Evolutionary conservation across 1,140 invertebrate genomes (phyloP), one percentile per base, ranked within the genome.

Genomic region (Apis dorsata): DNA sequence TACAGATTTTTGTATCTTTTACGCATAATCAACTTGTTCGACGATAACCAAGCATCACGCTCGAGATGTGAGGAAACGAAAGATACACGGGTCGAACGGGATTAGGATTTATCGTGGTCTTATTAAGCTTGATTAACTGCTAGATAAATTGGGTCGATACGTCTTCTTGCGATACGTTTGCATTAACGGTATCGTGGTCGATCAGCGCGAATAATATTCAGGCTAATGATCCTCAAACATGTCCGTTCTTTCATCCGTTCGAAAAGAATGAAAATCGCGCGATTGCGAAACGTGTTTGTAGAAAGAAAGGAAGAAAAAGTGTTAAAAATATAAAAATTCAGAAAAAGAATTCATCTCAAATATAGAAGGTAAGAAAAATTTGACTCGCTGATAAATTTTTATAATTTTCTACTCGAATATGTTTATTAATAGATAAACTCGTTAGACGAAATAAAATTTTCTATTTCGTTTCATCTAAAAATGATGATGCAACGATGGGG

Each of bases 151-250:
- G 11, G 62, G 60, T 24, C 59, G 34, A 57, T 34, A 12, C 7
- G 49, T 44, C 13, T 80, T 74, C 24, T 44, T 74, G 34, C 5
- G 12, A 24, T 73, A 49, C 21, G 53, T 74, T 74, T 74, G 53
- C 28, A 49, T 81, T 81, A 81, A 81, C 60, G 71, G 79, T 74
- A 81, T 17, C 4, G 5, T 17, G 28, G 55, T n/a, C 21, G 21
- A 1, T 10, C 12, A 55, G 24, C 10, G 24, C 57, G 65, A 71
- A 75, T 85, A 72, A 85, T 49, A 44, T 8, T 24, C 60, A 7
- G 59, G 57, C 57, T 19, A 55, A 62, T 72, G 21, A 44, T 24
- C 66, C 60, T 60, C 57, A 65, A 55, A 53, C 44, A 55, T 4
- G 28, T 57, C 21, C n/a, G n/a, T 68, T 60, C 19, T 28, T 21